Conservation (phyloP, 2,888 invertebrate species). For the Rotaria magnacalcarata region DNA sequence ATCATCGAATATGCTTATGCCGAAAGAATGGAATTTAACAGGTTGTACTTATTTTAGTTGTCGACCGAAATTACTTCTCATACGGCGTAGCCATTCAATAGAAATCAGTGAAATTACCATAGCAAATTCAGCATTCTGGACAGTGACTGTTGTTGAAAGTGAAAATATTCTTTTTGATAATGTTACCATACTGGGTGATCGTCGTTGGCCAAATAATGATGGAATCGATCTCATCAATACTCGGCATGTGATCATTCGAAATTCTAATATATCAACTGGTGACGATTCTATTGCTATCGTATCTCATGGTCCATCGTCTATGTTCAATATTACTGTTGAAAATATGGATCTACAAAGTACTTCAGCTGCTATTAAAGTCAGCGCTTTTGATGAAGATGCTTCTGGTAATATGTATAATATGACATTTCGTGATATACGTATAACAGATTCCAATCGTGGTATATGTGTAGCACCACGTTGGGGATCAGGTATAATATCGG, state of each 20-base stretch:
- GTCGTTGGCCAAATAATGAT: conserved; percentile 31
- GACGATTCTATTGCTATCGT: conserved; percentile 5
- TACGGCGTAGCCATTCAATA: neutral
- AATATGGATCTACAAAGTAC: conserved; percentile 18
- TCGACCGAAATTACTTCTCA: neutral
- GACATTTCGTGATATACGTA: neutral
- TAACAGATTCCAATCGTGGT: neutral
- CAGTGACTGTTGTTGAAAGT: neutral
- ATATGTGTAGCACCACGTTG: conserved; percentile 4
- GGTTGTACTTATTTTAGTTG: neutral
- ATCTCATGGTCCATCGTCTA: neutral
- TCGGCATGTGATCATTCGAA: neutral
- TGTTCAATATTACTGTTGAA: neutral
- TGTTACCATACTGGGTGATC: neutral
- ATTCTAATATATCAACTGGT: neutral
- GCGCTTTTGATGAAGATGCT: neutral
- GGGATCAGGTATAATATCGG: neutral
- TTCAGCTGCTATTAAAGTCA: neutral
- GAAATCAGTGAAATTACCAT: neutral
- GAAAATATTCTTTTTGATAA: neutral
- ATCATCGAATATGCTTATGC: neutral
- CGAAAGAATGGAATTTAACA: neutral
- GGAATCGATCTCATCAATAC: neutral
- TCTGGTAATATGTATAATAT: neutral
- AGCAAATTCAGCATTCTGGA: neutral